Evolutionary conservation across 1,140 invertebrate species (phyloP).

Genomic region (Paraescarpia echinospica): DNA sequence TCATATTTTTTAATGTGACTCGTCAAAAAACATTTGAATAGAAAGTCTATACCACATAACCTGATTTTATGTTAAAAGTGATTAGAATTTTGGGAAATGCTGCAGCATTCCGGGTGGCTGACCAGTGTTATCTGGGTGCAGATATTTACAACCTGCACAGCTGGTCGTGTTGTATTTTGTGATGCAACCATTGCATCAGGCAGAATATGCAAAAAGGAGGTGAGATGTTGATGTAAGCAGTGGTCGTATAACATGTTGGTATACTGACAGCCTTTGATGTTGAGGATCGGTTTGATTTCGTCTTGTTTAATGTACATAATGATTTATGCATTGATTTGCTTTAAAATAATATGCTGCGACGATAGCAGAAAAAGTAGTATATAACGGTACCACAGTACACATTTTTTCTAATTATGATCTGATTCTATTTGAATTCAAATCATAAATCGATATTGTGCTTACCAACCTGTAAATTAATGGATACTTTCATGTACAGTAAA

Average conservation of each 20-base stretch:
- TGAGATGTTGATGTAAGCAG: background rate
- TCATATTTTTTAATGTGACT: too few species aligned
- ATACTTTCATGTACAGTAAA: background rate
- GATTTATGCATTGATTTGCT: background rate
- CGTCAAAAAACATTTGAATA: too few species aligned
- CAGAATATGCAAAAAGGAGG: background rate
- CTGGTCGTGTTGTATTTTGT: background rate
- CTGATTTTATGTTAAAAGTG: too few species aligned
- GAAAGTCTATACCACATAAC: too few species aligned
- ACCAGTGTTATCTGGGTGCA: background rate
- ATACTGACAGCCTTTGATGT: background rate
- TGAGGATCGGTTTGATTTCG: background rate
- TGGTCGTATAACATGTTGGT: background rate
- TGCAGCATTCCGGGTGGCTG: background rate
- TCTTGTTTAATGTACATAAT: background rate
- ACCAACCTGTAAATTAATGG: background rate
- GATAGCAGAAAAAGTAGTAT: background rate
- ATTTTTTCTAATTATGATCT: background rate
- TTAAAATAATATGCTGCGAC: background rate
- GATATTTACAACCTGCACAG: background rate
- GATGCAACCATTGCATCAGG: background rate
- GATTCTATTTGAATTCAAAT: background rate
- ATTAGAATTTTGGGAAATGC: background rate
- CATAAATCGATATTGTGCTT: background rate
- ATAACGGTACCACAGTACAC: background rate